These are phyloP conservation scores for Tokudaia muenninki DNA, from an alignment of 2,797 vertebrate genomes.

Conservation along the genomic window DNA sequence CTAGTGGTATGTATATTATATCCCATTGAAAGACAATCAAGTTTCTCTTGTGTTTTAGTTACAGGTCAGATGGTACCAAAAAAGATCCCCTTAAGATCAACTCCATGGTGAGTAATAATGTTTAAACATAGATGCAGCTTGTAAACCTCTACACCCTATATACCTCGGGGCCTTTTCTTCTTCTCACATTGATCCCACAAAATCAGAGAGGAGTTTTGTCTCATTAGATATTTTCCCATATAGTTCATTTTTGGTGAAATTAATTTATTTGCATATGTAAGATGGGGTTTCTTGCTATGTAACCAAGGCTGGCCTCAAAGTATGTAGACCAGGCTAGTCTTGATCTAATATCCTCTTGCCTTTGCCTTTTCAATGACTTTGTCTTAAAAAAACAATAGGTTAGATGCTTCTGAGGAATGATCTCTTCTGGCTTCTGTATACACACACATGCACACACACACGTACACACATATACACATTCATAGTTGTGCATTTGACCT, in stretches of 20 bases:
- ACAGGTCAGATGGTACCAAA: constrained; percentile 97
- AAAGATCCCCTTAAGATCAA: constrained; percentile 97
- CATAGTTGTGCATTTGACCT: neutral
- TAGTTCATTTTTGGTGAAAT: constrained; percentile 45
- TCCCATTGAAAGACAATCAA: constrained; percentile 24
- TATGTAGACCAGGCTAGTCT: neutral
- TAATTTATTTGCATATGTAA: neutral
- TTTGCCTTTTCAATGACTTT: neutral
- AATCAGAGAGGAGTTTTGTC: constrained; percentile 48
- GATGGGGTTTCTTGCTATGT: neutral
- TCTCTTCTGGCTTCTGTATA: neutral
- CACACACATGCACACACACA: neutral
- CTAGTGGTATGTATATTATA: neutral
- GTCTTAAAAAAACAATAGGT: neutral
- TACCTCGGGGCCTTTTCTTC: neutral
- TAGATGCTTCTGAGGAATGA: neutral
- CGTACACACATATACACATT: neutral
- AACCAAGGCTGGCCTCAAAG: neutral
- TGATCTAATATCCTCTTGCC: neutral
- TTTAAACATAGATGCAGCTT: neutral
- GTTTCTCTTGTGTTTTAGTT: constrained; percentile 89
- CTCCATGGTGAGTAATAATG: constrained; percentile 93
- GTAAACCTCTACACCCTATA: neutral
- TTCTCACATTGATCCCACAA: constrained; percentile 23
- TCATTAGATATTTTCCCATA: neutral